Conservation (phyloP, 2,888 invertebrate genomes). For the Phlogophora meticulosa region DNA sequence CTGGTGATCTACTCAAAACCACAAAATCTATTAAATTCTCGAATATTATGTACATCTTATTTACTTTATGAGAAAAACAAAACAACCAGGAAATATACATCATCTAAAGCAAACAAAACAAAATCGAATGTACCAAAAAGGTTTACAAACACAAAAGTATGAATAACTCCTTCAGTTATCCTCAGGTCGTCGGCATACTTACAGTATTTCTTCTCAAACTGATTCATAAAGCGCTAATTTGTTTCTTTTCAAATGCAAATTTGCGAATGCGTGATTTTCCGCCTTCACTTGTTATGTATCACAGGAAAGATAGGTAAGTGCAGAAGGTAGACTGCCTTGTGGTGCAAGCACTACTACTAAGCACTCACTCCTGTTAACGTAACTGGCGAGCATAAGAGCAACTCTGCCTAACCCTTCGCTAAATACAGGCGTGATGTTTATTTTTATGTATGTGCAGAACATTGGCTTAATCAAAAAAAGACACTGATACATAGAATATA, state of each 20-base stretch:
- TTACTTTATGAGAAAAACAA: neutral
- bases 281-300: slow-evolving; percentile 42
- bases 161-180: slow-evolving; percentile 36
- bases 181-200: slow-evolving; percentile 69
- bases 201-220: slow-evolving; percentile 51
- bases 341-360: too few relatives aligned
- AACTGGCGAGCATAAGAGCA: too few relatives aligned
- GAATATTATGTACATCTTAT: neutral
- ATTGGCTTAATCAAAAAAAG: too few relatives aligned
- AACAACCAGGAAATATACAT: slow-evolving; percentile 30
- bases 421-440: too few relatives aligned
- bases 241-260: slow-evolving; percentile 72
- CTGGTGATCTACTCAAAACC: too few relatives aligned
- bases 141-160: slow-evolving; percentile 42
- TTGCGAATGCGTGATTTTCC: slow-evolving; percentile 64
- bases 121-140: slow-evolving; percentile 42
- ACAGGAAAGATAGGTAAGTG: neutral
- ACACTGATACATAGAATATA: too few relatives aligned
- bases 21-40: neutral
- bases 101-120: slow-evolving; percentile 9
- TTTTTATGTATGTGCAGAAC: too few relatives aligned
- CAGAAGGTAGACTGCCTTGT: slow-evolving; percentile 3
- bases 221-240: slow-evolving; percentile 66
- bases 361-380: too few relatives aligned
- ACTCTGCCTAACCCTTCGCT: too few relatives aligned